Percentiles rank a stretch among this genome's conserved stretches.
These are phyloP conservation scores for Psilopogon haemacephalus DNA, from an alignment of 2,113 vertebrate species.

Conservation along the genomic window DNA sequence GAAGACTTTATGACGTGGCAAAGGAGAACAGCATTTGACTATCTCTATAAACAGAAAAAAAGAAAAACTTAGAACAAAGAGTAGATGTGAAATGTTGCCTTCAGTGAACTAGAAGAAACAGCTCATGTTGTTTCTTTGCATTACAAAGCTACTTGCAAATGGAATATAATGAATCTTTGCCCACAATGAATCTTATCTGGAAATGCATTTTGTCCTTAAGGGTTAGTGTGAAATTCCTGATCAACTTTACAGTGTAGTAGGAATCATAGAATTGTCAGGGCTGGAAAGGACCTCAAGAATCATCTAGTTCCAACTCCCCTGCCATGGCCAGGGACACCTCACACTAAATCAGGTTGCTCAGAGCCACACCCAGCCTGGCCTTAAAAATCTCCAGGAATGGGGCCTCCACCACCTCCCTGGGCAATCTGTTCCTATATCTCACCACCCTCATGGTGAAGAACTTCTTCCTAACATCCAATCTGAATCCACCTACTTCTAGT, in stretches of 20 bases:
- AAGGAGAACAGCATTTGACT: not conserved
- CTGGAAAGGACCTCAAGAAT: too few relatives aligned
- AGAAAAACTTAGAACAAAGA: not conserved
- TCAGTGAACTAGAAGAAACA: not conserved
- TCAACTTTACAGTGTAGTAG: not conserved
- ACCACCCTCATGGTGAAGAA: too few relatives aligned
- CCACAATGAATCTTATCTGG: not conserved
- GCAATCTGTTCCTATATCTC: too few relatives aligned
- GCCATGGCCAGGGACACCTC: too few relatives aligned
- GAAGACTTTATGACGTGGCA: not conserved
- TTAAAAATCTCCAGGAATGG: too few relatives aligned
- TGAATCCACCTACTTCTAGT: too few relatives aligned
- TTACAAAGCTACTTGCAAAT: not conserved
- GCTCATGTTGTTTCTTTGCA: not conserved
- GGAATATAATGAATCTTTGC: not conserved
- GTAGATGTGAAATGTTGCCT: not conserved
- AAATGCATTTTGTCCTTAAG: not conserved
- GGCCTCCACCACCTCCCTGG: too few relatives aligned
- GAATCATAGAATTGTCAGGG: not conserved
- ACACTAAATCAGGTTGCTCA: too few relatives aligned
- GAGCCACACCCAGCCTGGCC: too few relatives aligned
- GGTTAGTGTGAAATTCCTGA: not conserved
- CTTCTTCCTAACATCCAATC: too few relatives aligned
- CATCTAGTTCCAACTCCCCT: too few relatives aligned
- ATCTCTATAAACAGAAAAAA: not conserved